Conservation (phyloP, 2,888 invertebrate genomes). For the Thumatha senex region DNA sequence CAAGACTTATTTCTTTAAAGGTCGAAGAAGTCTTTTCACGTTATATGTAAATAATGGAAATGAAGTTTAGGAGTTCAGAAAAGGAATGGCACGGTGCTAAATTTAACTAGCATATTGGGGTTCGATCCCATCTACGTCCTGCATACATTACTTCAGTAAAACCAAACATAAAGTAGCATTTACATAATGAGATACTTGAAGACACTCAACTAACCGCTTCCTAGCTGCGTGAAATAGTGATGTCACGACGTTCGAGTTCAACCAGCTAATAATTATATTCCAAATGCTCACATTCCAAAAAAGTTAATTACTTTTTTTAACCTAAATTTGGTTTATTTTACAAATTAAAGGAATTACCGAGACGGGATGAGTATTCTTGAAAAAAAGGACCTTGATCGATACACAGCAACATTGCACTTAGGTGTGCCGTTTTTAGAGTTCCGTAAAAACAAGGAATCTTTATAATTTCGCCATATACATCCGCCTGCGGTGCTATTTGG, state of each 20-base stretch:
- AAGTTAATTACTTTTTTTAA: too few species aligned
- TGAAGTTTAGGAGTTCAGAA: neutral
- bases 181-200: slow-evolving; percentile 44
- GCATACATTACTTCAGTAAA: slow-evolving; percentile 22
- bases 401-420: too few species aligned
- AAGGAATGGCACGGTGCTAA: neutral
- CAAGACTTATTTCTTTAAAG: neutral
- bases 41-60: neutral
- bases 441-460: too few species aligned
- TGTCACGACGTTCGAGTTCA: slow-evolving; percentile 10
- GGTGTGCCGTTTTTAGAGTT: too few species aligned
- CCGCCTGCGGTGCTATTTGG: too few species aligned
- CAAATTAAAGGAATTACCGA: too few species aligned
- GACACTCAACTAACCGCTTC: slow-evolving; percentile 51
- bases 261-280: too few species aligned
- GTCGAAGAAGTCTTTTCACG: neutral
- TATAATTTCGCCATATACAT: too few species aligned
- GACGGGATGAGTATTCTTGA: too few species aligned
- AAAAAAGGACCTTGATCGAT: too few species aligned
- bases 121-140: neutral
- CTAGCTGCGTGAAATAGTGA: slow-evolving; percentile 30
- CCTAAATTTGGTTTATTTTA: too few species aligned
- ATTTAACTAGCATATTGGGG: neutral
- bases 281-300: too few species aligned
- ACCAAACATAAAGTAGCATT: slow-evolving; percentile 26